Percentiles rank a stretch among this genome's conserved stretches.
Conservation (phyloP, 23 tunicate species). For the Ascidia mentula region DNA sequence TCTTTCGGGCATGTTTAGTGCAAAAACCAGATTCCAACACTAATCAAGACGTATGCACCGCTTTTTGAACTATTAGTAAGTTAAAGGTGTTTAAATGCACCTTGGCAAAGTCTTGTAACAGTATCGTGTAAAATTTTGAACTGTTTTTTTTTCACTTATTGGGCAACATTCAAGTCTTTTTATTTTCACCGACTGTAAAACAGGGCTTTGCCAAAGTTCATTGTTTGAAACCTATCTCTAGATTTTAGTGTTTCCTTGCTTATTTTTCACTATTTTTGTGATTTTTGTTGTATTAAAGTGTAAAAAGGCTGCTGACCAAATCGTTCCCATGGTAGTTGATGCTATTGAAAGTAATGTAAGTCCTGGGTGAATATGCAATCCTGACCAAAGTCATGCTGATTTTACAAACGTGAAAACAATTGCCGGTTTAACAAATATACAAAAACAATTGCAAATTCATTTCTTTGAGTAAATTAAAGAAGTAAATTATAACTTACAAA, state of each 20-base stretch:
- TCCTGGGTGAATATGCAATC: conserved; percentile 11
- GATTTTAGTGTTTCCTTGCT: too few species aligned
- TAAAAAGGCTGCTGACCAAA: conserved; percentile 59
- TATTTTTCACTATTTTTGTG: background rate
- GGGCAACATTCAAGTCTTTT: too few species aligned
- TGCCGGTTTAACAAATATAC: too few species aligned
- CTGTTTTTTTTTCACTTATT: too few species aligned
- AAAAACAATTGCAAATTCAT: background rate
- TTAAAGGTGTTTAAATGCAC: too few species aligned
- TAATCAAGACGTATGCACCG: background rate
- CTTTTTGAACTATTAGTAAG: conserved; percentile 15
- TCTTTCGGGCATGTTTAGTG: conserved; percentile 21
- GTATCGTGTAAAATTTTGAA: too few species aligned
- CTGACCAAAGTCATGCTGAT: background rate
- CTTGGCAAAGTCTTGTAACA: too few species aligned
- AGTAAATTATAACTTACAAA: background rate
- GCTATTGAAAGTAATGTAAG: conserved; percentile 82
- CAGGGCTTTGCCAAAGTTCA: too few species aligned
- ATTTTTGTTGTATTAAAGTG: conserved; percentile 46
- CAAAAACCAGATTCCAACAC: background rate
- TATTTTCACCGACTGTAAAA: too few species aligned
- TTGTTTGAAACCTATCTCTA: too few species aligned
- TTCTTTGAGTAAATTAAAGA: background rate
- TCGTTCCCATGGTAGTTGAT: conserved; percentile 50
- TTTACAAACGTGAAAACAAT: background rate